Percentiles rank a stretch among this genome's conserved stretches.
Evolutionary conservation across 2,797 vertebrate genomes (phyloP).

Genomic region (Silurus lanzhouensis): DNA sequence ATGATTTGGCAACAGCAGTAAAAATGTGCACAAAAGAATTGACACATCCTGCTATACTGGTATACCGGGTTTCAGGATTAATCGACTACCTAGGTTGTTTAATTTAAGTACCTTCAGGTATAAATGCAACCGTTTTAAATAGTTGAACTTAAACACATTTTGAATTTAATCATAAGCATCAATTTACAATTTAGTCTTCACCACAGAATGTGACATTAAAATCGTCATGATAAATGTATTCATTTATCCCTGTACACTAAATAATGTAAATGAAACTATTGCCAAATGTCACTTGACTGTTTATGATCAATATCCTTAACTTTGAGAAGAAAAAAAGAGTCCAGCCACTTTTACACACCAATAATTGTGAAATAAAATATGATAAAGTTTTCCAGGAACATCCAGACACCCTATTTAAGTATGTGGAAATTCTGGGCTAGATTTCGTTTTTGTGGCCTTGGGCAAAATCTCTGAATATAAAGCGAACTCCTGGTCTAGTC

Average conservation of each 20-base stretch:
- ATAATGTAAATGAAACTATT: not conserved
- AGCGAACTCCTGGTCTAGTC: conserved; percentile 28
- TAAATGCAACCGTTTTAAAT: not conserved
- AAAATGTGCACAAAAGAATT: no score
- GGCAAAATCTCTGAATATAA: conserved; percentile 53
- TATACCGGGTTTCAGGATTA: no score
- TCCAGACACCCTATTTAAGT: conserved; percentile 62
- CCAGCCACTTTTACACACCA: conserved; percentile 55
- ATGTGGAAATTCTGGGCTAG: conserved; percentile 66
- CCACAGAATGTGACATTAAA: not conserved
- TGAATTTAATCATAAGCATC: not conserved
- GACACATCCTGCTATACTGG: no score
- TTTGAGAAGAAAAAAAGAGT: conserved; percentile 37
- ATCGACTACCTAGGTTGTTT: no score
- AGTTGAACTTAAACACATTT: not conserved
- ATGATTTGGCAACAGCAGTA: no score
- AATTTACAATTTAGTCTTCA: no score
- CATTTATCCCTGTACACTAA: not conserved
- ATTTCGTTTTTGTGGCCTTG: conserved; percentile 53
- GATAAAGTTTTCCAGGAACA: conserved; percentile 56
- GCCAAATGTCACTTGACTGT: not conserved
- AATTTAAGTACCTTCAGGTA: not conserved
- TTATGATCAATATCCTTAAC: not conserved
- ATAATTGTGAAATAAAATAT: conserved; percentile 67
- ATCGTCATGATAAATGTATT: not conserved